Conservation (phyloP, 1,140 invertebrate species). For the Zaprionus ornatus region DNA sequence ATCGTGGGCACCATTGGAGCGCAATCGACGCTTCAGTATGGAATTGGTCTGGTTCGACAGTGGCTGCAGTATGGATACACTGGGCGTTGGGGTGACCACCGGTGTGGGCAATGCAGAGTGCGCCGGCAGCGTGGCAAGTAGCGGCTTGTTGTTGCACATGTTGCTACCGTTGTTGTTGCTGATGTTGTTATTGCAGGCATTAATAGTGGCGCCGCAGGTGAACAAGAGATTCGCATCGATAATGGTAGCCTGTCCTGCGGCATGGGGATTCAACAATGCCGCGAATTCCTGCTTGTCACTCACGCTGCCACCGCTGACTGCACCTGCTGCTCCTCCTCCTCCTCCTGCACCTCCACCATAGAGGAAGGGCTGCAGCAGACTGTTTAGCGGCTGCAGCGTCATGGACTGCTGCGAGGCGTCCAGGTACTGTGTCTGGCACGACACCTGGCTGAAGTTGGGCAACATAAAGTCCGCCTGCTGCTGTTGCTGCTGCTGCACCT, state of each 20-base stretch:
- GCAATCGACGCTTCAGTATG: slow-evolving; percentile 81
- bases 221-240: slow-evolving; percentile 57
- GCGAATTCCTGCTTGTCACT: slow-evolving; percentile 29
- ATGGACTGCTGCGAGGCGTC: slow-evolving; percentile 50
- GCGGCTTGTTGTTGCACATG: slow-evolving; percentile 27
- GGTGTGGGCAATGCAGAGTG: slow-evolving; percentile 14
- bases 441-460: slow-evolving; percentile 44
- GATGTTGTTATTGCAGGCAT: background rate
- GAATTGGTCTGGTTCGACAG: slow-evolving; percentile 81
- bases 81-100: slow-evolving; percentile 51
- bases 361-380: slow-evolving; percentile 62
- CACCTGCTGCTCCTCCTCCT: slow-evolving; percentile 8
- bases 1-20: slow-evolving; percentile 81
- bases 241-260: slow-evolving; percentile 21
- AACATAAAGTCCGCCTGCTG: slow-evolving; percentile 62
- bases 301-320: slow-evolving; percentile 1
- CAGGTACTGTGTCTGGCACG: slow-evolving; percentile 55
- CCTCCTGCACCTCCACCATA: slow-evolving; percentile 29
- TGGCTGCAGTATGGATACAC: slow-evolving; percentile 62
- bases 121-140: slow-evolving; percentile 23
- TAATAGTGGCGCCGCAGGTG: slow-evolving; percentile 38
- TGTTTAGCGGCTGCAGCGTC: slow-evolving; percentile 63
- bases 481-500: slow-evolving; percentile 22
- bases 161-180: slow-evolving; percentile 5
- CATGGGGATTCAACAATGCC: background rate